These are phyloP conservation scores for Halyomorpha halys DNA, from an alignment of 1,140 invertebrate species.

Conservation along the genomic window DNA sequence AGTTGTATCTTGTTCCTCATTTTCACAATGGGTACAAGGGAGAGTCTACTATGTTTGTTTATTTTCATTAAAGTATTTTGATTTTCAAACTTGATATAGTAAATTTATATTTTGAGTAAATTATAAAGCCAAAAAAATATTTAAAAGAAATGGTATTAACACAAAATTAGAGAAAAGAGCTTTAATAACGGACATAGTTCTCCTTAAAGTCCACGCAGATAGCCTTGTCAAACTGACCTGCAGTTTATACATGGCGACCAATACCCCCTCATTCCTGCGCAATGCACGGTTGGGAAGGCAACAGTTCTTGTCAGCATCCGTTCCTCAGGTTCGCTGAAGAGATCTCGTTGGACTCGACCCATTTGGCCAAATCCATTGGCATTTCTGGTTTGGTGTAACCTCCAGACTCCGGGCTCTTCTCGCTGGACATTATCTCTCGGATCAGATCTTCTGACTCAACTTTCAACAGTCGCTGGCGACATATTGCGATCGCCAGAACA, in stretches of 20 bases:
- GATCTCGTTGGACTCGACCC: conserved; percentile 58
- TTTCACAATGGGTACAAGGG: no score
- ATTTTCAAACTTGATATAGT: no score
- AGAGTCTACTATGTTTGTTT: no score
- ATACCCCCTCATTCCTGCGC: conserved; percentile 6
- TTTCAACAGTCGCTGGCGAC: conserved; percentile 60
- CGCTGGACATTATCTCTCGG: conserved; percentile 37
- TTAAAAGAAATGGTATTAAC: no score
- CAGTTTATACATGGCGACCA: not conserved
- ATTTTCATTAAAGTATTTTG: no score
- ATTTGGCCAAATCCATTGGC: conserved; percentile 47
- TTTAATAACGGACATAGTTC: no score
- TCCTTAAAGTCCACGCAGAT: no score
- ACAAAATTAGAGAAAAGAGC: no score
- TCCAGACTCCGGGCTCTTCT: conserved; percentile 31
- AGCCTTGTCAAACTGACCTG: not conserved
- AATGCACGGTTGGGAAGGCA: not conserved
- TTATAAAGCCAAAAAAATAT: no score
- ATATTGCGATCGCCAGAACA: conserved; percentile 67
- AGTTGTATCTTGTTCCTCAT: no score
- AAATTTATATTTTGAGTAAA: no score
- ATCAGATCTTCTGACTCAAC: conserved; percentile 51
- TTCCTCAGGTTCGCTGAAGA: conserved; percentile 49
- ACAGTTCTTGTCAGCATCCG: conserved; percentile 33
- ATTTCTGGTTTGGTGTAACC: conserved; percentile 43